Evolutionary conservation across 2,888 invertebrate species (phyloP).

Genomic region (Yponomeuta sedellus): DNA sequence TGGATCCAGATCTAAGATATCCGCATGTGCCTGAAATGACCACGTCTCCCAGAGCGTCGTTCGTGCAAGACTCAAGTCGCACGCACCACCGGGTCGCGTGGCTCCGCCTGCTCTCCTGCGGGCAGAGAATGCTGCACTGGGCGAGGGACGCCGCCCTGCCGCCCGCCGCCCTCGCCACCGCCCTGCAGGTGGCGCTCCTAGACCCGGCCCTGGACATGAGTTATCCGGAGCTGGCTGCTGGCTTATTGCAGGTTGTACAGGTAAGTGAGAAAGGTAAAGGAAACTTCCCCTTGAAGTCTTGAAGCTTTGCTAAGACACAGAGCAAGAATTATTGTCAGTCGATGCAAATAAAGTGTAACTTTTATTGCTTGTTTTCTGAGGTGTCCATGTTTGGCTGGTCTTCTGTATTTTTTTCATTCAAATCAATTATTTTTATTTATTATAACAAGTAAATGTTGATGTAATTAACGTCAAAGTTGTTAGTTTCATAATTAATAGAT

Average conservation of each 20-base stretch:
- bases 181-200: slow-evolving; percentile 49
- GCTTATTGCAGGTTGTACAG: slow-evolving; percentile 39
- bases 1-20: too few relatives aligned
- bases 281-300: too few relatives aligned
- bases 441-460: too few relatives aligned
- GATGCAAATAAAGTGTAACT: too few relatives aligned
- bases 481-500: too few relatives aligned
- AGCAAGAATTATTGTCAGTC: too few relatives aligned
- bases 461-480: too few relatives aligned
- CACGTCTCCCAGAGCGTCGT: slow-evolving; percentile 44
- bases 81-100: slow-evolving; percentile 47
- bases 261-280: slow-evolving; percentile 26
- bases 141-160: slow-evolving; percentile 48
- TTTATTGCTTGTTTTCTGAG: too few relatives aligned
- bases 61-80: slow-evolving; percentile 36
- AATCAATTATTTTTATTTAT: too few relatives aligned
- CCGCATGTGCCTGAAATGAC: background rate
- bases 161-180: slow-evolving; percentile 43
- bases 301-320: too few relatives aligned
- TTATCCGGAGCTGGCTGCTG: slow-evolving; percentile 44
- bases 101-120: slow-evolving; percentile 44
- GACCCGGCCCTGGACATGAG: slow-evolving; percentile 55
- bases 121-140: slow-evolving; percentile 47
- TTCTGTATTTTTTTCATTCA: too few relatives aligned
- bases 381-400: too few relatives aligned